A percentile compares a stretch with the other conserved stretches of the same genome.
These are phyloP conservation scores for Hydrocynus forskahlii DNA, from an alignment of 2,797 vertebrate species.

Conservation along the genomic window DNA sequence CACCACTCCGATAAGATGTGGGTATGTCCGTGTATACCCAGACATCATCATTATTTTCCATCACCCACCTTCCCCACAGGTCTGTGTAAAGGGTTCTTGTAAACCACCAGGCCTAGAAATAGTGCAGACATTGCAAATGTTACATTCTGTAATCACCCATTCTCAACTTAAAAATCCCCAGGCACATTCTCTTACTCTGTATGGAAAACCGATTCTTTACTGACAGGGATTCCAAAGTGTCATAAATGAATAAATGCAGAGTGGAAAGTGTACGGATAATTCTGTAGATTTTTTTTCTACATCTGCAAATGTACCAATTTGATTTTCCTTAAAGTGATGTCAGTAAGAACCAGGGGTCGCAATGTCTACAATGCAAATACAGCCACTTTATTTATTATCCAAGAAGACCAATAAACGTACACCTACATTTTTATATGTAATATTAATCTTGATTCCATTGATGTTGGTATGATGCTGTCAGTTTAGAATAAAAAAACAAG, in stretches of 20 bases:
- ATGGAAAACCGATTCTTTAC: neutral
- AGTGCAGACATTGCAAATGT: constrained; percentile 8
- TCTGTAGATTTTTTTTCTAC: too few species aligned
- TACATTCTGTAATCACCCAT: neutral
- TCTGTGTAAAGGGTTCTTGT: constrained; percentile 68
- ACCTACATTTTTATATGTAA: too few species aligned
- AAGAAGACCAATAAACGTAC: neutral
- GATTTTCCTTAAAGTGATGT: neutral
- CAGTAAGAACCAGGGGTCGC: neutral
- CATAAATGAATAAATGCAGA: neutral
- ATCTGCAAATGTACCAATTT: neutral
- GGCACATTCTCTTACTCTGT: neutral
- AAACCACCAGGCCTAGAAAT: constrained; percentile 80
- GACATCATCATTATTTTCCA: constrained; percentile 45
- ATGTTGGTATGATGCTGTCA: too few species aligned
- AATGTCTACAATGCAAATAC: neutral
- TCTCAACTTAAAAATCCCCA: neutral
- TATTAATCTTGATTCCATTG: too few species aligned
- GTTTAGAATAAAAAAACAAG: too few species aligned
- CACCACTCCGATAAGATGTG: constrained; percentile 68
- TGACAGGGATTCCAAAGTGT: neutral
- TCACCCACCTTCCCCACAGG: constrained; percentile 78
- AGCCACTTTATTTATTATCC: neutral
- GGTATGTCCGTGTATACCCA: constrained; percentile 75
- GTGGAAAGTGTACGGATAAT: neutral